Conservation (phyloP, 2,797 vertebrate species). For the Emydoidea blandingii region DNA sequence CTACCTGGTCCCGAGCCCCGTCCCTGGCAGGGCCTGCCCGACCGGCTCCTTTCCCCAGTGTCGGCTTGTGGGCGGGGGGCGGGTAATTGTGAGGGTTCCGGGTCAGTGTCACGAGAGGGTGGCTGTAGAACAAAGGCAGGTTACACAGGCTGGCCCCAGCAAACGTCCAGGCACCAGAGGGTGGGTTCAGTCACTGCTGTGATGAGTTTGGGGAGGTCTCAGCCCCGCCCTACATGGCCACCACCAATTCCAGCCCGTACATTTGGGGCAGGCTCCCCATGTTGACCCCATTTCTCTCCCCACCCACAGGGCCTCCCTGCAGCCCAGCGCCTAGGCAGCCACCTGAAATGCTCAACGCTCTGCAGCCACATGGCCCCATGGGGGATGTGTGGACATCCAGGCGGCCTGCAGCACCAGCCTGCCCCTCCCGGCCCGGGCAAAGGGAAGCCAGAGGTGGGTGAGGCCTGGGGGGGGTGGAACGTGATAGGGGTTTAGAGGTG, state of each 20-base stretch:
- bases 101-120: not conserved
- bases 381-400: not conserved
- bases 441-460: not conserved
- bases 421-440: not conserved
- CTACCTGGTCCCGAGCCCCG: not conserved
- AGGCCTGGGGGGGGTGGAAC: not conserved
- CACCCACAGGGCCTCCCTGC: not conserved
- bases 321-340: not conserved
- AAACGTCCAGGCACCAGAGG: not conserved
- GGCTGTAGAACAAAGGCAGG: not conserved
- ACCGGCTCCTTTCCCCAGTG: not conserved
- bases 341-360: not conserved
- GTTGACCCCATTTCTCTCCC: not conserved
- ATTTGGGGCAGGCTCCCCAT: not conserved
- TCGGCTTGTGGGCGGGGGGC: too few relatives aligned
- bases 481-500: not conserved
- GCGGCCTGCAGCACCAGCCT: not conserved
- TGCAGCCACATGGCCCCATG: not conserved
- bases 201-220: not conserved
- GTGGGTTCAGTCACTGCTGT: not conserved
- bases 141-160: not conserved
- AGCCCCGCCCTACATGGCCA: not conserved
- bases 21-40: not conserved
- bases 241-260: not conserved
- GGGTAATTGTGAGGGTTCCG: not conserved